phyloP scores from a whole-genome alignment of 92 coral and sea anemone genomes.

The Porites evermanni region DNA sequence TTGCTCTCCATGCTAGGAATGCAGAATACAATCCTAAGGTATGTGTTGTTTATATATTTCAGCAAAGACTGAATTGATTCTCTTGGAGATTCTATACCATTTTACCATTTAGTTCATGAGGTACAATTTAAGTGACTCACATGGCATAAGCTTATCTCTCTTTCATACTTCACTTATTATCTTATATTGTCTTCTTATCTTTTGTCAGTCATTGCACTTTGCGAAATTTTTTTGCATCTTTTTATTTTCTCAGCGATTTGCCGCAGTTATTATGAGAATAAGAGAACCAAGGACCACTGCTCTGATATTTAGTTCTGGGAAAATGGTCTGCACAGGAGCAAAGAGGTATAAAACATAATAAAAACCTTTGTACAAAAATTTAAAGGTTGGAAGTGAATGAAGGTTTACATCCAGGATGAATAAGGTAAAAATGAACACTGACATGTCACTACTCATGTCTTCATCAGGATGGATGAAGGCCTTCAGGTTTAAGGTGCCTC shows the following conservation, averaged over 20 bases:
- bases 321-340: constrained; percentile 99
- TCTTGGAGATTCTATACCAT: not conserved
- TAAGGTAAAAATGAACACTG: too few relatives aligned
- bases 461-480: too few relatives aligned
- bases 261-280: constrained; percentile 98
- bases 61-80: not conserved
- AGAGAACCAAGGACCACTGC: constrained; percentile 99
- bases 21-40: constrained; percentile 99
- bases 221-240: not conserved
- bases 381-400: too few relatives aligned
- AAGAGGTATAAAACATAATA: constrained; percentile 72
- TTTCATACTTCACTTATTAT: too few relatives aligned
- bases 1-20: constrained; percentile 99
- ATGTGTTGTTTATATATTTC: not conserved
- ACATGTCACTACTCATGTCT: too few relatives aligned
- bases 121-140: too few relatives aligned
- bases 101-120: too few relatives aligned
- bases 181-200: too few relatives aligned
- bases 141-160: too few relatives aligned
- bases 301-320: constrained; percentile 96
- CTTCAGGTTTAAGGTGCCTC: too few relatives aligned
- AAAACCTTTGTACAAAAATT: not conserved
- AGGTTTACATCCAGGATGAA: too few relatives aligned
- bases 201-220: not conserved
- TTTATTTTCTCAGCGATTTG: constrained; percentile 80